Evolutionary conservation across 2,113 vertebrate species (phyloP), one percentile per base, ranked within the genome.

Genomic region (Ameiurus melas): DNA sequence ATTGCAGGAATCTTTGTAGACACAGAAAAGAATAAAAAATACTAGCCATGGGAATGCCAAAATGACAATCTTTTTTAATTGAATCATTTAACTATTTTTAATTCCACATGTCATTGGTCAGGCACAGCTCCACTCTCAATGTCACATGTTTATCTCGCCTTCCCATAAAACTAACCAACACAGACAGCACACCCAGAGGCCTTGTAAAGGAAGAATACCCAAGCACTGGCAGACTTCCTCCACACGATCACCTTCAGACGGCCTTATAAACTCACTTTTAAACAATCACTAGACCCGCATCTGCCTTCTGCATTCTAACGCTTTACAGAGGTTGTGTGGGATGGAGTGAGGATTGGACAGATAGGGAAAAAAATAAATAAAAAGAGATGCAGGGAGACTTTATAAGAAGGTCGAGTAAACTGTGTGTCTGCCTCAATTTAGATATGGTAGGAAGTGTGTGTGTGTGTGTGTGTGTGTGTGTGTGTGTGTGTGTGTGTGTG

Each of bases 191-290:
- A 73, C 66, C 64, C 78, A 12, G 53, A 71, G 64, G 86, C 53
- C 79, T 60, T 71, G 79, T 87, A 82, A 83, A 71, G 7, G 5
- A 57, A 70, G 79, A 43, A 58, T 33, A 39, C 51, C 64, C 33
- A 25, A 79, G 71, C 71, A 55, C 82, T 0, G 39, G 57, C 71
- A 84, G 71, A 51, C 71, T 66, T 66, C 53, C 57, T 64, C 47
- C 27, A 58, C 2, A 64, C 17, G 22, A 58, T 88, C 82, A 88
- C 81, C 71, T 78, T 88, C 55, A 84, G 58, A 88, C 10, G 53
- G 78, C 79, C 79, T 87, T 87, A 87, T 83, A 87, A 87, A 87
- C 64, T 73, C 79, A 58, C 51, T 71, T 57, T 22, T 27, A 43
- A 62, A 87, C 55, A 71, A 60, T 55, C 79, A 87, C 79, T 39